Evolutionary conservation across 2,888 invertebrate species (phyloP), one percentile per base, ranked within the genome.

Genomic region (Apodemia zela): DNA sequence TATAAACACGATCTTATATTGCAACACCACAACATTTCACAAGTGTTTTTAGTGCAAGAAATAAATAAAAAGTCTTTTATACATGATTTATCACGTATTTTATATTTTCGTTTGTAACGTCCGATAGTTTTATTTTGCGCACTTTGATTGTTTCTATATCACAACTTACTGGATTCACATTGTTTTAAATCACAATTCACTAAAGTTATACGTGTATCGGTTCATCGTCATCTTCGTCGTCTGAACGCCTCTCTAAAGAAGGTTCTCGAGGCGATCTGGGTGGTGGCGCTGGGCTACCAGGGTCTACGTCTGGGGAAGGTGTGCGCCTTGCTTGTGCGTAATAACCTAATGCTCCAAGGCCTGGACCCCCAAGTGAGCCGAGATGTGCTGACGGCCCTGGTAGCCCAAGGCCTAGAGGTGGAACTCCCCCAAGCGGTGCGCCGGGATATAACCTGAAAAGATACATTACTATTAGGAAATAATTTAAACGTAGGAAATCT

Each of bases 331-430:
- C 78, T 82, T 93, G 80, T 79, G 93, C 82, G 79, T 93, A 85
- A 87, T 93, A 82, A 74, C 89, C 83, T 71, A 93, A 77, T 70
- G 93, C 85, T 59, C 93, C 83, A 25, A 95, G 93, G 75, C 93
- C 95, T 69, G 96, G 95, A 65, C 94, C 95, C 13, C 95, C 94
- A 17, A 95, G 84, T 11, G 93, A 93, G 33, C 94, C 93, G 17
- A 95, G 84, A 73, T 94, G 94, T 42, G 95, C 94, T 63, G 94
- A 94, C 3, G 95, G 94, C 8, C 95, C 94, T 5, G 95, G 94
- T 63, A 95, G 85, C 59, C 94, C 94, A 72, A 94, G 87, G 25
- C 93, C 93, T 33, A 93, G 79, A 21, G 88, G 93, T 69, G 80
- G 93, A 68, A 87, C 93, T 75, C 87, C 92, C 59, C 77, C 93